phyloP scores from a whole-genome alignment of 2,113 vertebrate genomes.

The Damaliscus lunatus region DNA sequence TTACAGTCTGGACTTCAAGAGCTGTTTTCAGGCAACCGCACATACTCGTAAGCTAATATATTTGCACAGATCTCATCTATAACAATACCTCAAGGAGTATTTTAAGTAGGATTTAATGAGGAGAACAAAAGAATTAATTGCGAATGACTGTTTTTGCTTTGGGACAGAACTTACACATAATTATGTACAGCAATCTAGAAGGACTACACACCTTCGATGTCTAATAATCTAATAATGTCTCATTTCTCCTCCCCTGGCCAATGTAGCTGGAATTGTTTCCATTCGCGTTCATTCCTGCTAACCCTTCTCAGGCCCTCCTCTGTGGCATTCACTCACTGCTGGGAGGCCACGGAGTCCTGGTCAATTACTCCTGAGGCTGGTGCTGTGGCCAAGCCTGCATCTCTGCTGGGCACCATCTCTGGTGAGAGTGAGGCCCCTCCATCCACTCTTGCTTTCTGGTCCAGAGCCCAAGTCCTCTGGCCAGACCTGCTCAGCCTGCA shows the following conservation, averaged over 20 bases:
- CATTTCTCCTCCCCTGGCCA: not conserved
- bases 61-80: not conserved
- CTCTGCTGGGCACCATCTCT: not conserved
- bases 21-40: too few species aligned
- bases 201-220: not conserved
- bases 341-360: not conserved
- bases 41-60: not conserved
- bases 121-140: slow-evolving; percentile 69
- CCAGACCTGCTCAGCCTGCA: not conserved
- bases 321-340: too few species aligned
- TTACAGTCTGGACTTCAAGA: not conserved
- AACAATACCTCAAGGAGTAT: slow-evolving; percentile 40
- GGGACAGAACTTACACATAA: slow-evolving; percentile 30
- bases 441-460: not conserved
- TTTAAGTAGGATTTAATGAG: slow-evolving; percentile 55
- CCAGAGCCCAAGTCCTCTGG: too few species aligned
- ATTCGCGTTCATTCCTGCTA: not conserved
- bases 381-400: not conserved
- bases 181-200: not conserved
- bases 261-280: not conserved
- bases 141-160: slow-evolving; percentile 59
- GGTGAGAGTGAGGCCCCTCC: too few species aligned
- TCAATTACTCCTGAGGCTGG: not conserved
- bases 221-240: not conserved
- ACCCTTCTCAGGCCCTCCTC: not conserved